Evolutionary conservation across 2,888 invertebrate species (phyloP), one percentile per base, ranked within the genome.

Genomic region (Catocala sponsa): DNA sequence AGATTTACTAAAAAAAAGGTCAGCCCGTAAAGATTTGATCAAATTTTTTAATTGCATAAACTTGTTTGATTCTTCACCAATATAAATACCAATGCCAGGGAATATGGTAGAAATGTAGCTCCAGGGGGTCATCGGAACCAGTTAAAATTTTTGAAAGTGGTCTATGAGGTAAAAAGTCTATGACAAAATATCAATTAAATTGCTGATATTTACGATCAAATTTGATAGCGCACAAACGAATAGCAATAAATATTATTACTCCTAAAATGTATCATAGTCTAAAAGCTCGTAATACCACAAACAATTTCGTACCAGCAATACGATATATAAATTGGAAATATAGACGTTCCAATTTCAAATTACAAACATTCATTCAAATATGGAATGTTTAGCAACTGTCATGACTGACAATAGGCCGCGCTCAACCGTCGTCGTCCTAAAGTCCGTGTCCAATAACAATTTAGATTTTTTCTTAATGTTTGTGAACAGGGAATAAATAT

Each of bases 301-400:
- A 70, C 59, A 72, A 63, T 70, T 56, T 56, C 54, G 59, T 74
- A 74, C 64, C 64, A 46, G 41, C 9, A 47, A 47, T 58, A 41
- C 44, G 11, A 46, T 12, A 42, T 63, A 51, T 32, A 49, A 80
- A 78, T 83, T 81, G 70, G 77, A 82, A 81, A 88, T 86, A 82
- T 80, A 88, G 86, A 86, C 78, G 82, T 89, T 87, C 84, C 83
- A 84, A 86, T 86, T 88, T 85, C 80, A 83, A 87, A 85, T 86
- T 88, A 85, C 79, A 83, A 87, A 85, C 71, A 62, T 63, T 59
- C 74, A 69, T 81, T 82, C 75, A 68, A 71, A 82, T 76, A 77
- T 73, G 74, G 80, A 85, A 85, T 88, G 89, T 89, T 90, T 88
- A 85, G 82, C 81, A 83, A 86, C 89, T 91, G 91, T 91, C 91